Evolutionary conservation across 1,140 invertebrate species (phyloP).

Genomic region (Octopus sinensis): DNA sequence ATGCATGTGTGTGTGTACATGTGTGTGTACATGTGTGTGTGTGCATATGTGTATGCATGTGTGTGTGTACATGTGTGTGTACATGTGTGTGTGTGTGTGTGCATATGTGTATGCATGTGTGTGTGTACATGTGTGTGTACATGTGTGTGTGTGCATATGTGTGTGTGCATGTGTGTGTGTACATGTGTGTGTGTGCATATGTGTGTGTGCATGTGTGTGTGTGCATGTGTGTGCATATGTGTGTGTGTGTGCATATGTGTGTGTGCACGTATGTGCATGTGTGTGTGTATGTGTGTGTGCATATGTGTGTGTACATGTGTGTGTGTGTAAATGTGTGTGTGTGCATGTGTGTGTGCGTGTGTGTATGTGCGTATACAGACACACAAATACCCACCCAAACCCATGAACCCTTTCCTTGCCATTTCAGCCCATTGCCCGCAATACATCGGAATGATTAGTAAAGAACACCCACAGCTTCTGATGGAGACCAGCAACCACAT

Average conservation of each 20-base stretch:
- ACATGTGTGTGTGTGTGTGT: background rate
- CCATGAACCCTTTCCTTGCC: no score
- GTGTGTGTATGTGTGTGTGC: no score
- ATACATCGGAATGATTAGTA: conserved; percentile 51
- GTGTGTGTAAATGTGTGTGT: no score
- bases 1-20: no score
- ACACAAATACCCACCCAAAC: no score
- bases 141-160: background rate
- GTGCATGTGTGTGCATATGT: no score
- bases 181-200: background rate
- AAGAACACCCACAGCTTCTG: conserved; percentile 24
- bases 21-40: no score
- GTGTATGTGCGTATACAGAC: no score
- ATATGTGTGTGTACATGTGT: no score
- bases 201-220: background rate
- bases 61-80: background rate
- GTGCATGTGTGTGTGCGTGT: no score
- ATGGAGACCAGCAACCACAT: background rate
- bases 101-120: background rate
- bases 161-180: background rate
- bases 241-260: no score
- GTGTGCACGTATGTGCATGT: no score
- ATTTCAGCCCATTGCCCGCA: conserved; percentile 47
- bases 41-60: background rate
- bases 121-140: background rate